Base-by-base conservation (phyloP, 2,888 invertebrate species). In the Gymnosoma rotundatum region DNA sequence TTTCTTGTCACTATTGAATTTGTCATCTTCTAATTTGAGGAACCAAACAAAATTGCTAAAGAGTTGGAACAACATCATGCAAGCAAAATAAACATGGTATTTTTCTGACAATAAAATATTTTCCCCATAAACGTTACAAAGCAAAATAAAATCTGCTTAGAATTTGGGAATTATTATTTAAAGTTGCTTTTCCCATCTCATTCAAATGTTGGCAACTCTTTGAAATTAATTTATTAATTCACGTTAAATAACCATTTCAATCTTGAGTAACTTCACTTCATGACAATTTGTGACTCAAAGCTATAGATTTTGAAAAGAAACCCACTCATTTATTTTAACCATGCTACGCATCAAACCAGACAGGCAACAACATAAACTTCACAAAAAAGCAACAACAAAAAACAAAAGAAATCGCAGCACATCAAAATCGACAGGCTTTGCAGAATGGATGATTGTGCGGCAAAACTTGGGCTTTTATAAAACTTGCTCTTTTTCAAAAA, bases 361-460 rank as follows among this genome's bases (percentile, higher is more conserved):
- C 83, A 73, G 56, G 45, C 64, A 58, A 36, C 38, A 42, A 73
- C 7, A 54, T 48, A 38, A 58, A 72, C 50, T 45, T 10, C 32
- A 58, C 32, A 48, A 9, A 64, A 72, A 36, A 61, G 20, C 16
- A 54, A 69, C 64, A 21, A 70, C 42, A 32, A 69, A 58, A 67
- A 50, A 66, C 36, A 78, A 83, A 78, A 66, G 36, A 78, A 83
- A 78, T 83, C 64, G 70, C 74, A 84, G 74, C 78, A 61, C 83
- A 78, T 87, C 86, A 86, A 86, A 86, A 85, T 87, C 87, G 87
- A 87, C 87, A 86, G 86, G 74, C 74, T 58, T 32, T 60, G 21
- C 2, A 58, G n/a, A 32, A 48, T 54, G 20, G 42, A 52, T 52
- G 36, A 70, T 54, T 70, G 52, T 67, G 50, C 66, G 61, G 67